A percentile compares a stretch with the other conserved stretches of the same genome.
phyloP scores from a whole-genome alignment of 2,113 vertebrate species.

The Gallinago undulata region DNA sequence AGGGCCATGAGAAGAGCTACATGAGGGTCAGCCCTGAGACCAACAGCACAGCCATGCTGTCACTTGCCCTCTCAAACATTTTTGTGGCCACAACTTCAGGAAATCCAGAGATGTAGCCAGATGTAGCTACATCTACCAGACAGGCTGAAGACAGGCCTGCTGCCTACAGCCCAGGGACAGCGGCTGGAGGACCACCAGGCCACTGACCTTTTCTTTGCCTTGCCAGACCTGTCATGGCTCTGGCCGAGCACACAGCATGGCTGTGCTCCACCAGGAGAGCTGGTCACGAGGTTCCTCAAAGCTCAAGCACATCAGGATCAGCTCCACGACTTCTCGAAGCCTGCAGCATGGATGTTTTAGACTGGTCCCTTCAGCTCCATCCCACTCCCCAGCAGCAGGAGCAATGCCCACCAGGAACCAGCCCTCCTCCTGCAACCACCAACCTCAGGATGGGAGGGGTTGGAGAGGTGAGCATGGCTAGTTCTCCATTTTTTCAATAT shows the following conservation, averaged over 20 bases:
- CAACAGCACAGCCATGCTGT: background rate
- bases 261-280: background rate
- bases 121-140: no score
- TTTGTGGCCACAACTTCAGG: background rate
- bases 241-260: rapidly evolving
- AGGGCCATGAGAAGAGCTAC: background rate
- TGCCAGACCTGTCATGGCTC: rapidly evolving
- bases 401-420: background rate
- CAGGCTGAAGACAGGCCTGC: rapidly evolving
- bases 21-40: background rate
- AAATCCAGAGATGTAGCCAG: background rate
- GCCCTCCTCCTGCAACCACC: background rate
- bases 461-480: rapidly evolving
- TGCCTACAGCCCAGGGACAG: background rate
- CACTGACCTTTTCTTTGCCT: background rate
- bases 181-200: rapidly evolving
- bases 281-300: background rate
- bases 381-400: background rate
- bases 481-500: background rate
- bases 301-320: background rate
- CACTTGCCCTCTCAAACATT: no score
- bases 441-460: background rate
- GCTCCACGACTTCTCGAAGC: background rate
- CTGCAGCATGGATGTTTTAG: background rate
- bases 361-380: background rate